Evolutionary conservation across 2,797 vertebrate species (phyloP), one percentile per base, ranked within the genome.

Genomic region (Sternarchorhynchus goeldii): DNA sequence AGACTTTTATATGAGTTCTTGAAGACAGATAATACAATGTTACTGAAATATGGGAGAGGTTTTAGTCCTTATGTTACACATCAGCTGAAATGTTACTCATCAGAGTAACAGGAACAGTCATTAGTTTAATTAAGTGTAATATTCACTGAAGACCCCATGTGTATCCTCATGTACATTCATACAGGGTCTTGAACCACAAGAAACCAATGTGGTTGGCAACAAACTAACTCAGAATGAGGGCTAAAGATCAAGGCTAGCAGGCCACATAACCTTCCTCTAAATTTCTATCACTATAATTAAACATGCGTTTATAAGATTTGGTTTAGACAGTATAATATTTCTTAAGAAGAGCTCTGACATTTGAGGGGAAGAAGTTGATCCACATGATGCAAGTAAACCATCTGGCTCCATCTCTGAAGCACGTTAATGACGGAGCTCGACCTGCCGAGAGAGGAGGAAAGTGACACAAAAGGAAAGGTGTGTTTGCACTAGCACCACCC

Each of bases 401-500:
- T 70, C 64, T 66, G 53, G 41, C 34, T 21, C 53, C 1, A 55
- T 53, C 50, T 53, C 29, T 66, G 12, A 36, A 17, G 16, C 25
- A 41, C 16, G n/a, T 6, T 81, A 67, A 76, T 81, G 53, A 81
- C 70, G 34, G 67, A 41, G 60, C 18, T 72, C 31, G 17, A 6
- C 8, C 45, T 45, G 72, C 39, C 60, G 72, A 78, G 62, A 71
- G 14, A 73, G 68, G 79, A 76, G 76, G 59, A 79, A 64, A 39
- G 41, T 39, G 72, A 75, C 57, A 74, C 69, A 73, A 60, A 58
- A 73, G 63, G 36, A 50, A 68, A 62, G 85, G 81, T 69, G 81
- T 83, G 81, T 84, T 75, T 53, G 59, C 3, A 2, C 70, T 53
- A 32, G 76, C 76, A 76, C 81, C 85, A 77, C 85, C 85, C 83